Conservation (phyloP, 2,797 vertebrate species). For the Monodelphis domestica region DNA sequence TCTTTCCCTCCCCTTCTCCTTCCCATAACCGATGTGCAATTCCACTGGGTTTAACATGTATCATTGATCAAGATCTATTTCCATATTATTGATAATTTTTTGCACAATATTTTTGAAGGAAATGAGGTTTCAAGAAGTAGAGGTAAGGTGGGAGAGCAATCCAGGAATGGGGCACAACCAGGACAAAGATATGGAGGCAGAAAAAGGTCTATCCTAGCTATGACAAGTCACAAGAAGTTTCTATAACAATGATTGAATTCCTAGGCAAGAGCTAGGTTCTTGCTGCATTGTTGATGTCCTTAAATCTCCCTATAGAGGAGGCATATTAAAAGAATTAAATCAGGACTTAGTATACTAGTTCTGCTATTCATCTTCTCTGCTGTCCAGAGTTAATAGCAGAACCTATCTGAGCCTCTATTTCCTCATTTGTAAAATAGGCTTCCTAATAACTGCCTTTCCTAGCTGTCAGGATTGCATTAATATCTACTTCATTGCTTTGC, state of each 20-base stretch:
- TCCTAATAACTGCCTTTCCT: neutral
- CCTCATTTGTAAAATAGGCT: neutral
- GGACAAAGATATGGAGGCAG: neutral
- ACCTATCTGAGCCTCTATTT: neutral
- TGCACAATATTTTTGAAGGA: neutral
- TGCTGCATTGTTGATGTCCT: neutral
- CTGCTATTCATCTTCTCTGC: neutral
- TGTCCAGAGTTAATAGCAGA: neutral
- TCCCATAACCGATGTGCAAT: too few species aligned
- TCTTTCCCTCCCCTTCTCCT: too few species aligned
- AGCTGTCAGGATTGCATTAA: neutral
- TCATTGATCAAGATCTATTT: too few species aligned
- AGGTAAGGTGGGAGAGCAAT: neutral
- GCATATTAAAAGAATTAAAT: neutral
- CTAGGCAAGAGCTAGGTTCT: too few species aligned
- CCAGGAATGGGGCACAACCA: neutral
- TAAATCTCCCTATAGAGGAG: neutral
- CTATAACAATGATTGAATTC: neutral
- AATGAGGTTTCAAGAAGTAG: neutral
- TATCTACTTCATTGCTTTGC: neutral
- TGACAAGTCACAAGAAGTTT: neutral
- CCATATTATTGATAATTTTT: too few species aligned
- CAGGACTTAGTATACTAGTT: neutral
- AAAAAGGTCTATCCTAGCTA: neutral
- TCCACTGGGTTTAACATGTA: too few species aligned